Evolutionary conservation across 2,888 invertebrate genomes (phyloP).

Genomic region (Epinotia demarniana): DNA sequence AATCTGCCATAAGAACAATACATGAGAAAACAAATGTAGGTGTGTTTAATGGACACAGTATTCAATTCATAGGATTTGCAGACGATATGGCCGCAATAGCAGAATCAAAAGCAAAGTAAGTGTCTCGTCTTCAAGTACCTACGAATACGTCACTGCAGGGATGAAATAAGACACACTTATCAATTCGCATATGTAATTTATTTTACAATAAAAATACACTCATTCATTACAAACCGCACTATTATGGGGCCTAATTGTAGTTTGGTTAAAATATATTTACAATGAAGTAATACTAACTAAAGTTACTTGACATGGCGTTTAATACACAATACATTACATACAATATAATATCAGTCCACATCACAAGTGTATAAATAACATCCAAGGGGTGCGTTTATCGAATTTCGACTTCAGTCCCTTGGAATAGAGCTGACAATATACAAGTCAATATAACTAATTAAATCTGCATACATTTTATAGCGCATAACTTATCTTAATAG

Average conservation of each 20-base stretch:
- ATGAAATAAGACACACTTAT: constrained; percentile 27
- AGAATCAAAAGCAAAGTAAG: no score
- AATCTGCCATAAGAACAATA: no score
- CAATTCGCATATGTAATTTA: constrained; percentile 58
- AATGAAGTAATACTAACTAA: constrained; percentile 56
- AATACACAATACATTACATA: constrained; percentile 52
- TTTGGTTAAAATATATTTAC: constrained; percentile 59
- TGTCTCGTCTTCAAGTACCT: not conserved
- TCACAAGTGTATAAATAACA: constrained; percentile 64
- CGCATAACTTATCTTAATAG: constrained; percentile 12
- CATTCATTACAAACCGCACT: constrained; percentile 54
- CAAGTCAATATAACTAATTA: constrained; percentile 19
- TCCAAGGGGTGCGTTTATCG: constrained; percentile 27
- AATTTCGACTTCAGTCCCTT: constrained; percentile 30
- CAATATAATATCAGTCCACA: constrained; percentile 76
- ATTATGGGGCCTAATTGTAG: constrained; percentile 64
- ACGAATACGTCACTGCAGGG: not conserved
- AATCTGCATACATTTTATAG: constrained; percentile 8
- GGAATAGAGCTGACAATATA: constrained; percentile 18
- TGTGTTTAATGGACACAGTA: no score
- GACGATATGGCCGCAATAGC: no score
- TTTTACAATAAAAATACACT: constrained; percentile 63
- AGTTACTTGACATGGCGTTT: constrained; percentile 71
- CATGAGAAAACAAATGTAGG: no score
- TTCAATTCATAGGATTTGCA: no score